Evolutionary conservation across 1,140 invertebrate species (phyloP), one percentile per base, ranked within the genome.

Genomic region (Idris sp.): DNA sequence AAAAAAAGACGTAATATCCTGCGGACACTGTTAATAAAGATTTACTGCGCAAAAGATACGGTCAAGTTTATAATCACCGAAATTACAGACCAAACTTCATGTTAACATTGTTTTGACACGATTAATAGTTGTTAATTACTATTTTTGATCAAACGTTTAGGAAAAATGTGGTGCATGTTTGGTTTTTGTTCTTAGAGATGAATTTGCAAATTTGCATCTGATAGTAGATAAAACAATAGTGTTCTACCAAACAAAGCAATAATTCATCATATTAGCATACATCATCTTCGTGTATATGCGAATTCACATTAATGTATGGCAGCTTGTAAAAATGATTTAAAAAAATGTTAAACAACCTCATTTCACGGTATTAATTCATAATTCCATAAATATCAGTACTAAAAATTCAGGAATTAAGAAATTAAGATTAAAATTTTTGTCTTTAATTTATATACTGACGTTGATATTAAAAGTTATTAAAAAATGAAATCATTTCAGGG

Each of bases 161-260:
- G 48, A 69, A 61, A 64, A 69, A 53, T 61, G 13, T 33, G 28
- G 25, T 36, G 19, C 15, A 13, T 64, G 54, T 65, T 49, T 43
- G 46, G 64, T 69, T 38, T 13, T 31, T 25, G 26, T 4, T n/a
- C n/a, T n/a, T n/a, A n/a, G n/a, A 68, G 73, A 65, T 69, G 73
- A 75, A 75, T 64, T 25, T 22, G 48, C 51, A 44, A 41, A 54
- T 59, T 48, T 53, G 31, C 71, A 75, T 75, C 73, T 75, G 73
- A 75, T 75, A 38, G 38, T 49, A 49, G 56, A 68, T 68, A 56
- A 15, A 74, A 68, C 62, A 74, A 74, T 74, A 56, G 72, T 28
- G 56, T 74, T 74, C 61, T 56, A 68, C 56, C 61, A 59, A 31
- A 35, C 48, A 19, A 56, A 46, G 58, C 49, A 56, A 62, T 74